phyloP scores from a whole-genome alignment of 2,797 vertebrate genomes.

The Anniella stebbinsi region DNA sequence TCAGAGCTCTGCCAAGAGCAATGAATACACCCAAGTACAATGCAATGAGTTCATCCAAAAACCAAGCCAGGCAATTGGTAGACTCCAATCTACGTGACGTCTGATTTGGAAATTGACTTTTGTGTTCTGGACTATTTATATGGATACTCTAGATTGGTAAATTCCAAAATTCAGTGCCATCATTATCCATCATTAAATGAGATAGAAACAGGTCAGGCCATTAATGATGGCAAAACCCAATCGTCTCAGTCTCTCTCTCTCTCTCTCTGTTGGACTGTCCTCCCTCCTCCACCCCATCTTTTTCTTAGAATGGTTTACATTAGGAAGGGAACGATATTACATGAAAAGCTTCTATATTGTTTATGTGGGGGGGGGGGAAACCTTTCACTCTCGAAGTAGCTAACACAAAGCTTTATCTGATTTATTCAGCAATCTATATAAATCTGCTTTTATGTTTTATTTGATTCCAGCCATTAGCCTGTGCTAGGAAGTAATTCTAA shows the following conservation, averaged over 20 bases:
- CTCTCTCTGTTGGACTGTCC: constrained; percentile 64
- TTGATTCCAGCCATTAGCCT: constrained; percentile 81
- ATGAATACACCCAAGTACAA: background rate
- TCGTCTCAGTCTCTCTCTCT: constrained; percentile 14
- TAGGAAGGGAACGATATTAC: constrained; percentile 77
- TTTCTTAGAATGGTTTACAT: constrained; percentile 72
- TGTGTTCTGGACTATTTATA: background rate
- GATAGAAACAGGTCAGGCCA: constrained; percentile 75
- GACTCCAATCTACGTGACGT: background rate
- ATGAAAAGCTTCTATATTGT: constrained; percentile 72
- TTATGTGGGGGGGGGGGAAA: constrained; percentile 67
- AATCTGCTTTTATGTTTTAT: constrained; percentile 81
- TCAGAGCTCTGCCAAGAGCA: background rate
- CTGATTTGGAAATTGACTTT: background rate
- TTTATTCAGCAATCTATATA: constrained; percentile 81
- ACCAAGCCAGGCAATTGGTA: background rate
- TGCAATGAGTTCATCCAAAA: background rate
- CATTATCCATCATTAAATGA: constrained; percentile 74
- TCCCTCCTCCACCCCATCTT: constrained; percentile 4
- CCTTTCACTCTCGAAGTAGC: constrained; percentile 65
- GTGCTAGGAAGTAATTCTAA: constrained; percentile 78
- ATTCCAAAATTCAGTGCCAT: constrained; percentile 44
- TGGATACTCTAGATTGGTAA: background rate
- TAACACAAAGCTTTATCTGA: constrained; percentile 79
- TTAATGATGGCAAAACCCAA: constrained; percentile 73